Conservation (phyloP, 2,797 vertebrate genomes). For the Sebastolobus alascanus region DNA sequence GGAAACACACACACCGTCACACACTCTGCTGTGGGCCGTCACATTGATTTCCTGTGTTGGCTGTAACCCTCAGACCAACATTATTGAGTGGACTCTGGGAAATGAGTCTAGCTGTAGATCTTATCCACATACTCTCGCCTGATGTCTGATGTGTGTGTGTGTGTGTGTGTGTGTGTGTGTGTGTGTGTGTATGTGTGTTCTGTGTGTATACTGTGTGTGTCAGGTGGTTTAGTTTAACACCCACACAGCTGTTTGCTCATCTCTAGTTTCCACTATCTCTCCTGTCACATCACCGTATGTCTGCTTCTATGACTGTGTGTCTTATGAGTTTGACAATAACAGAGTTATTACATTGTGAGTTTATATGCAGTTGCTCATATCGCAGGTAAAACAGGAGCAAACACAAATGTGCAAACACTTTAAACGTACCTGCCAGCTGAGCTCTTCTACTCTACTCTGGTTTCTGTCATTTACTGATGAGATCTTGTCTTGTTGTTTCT, state of each 20-base stretch:
- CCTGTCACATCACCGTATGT: not conserved
- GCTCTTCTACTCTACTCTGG: not conserved
- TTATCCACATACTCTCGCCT: constrained; percentile 33
- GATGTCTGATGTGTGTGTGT: constrained; percentile 7
- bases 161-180: constrained; percentile 21
- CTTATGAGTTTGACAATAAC: constrained; percentile 17
- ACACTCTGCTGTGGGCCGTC: not conserved
- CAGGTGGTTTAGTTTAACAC: constrained; percentile 1
- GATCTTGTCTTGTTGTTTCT: not conserved
- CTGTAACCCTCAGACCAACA: constrained; percentile 29
- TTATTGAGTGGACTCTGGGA: constrained; percentile 50
- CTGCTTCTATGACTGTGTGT: not conserved
- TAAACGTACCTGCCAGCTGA: not conserved
- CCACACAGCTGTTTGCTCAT: constrained; percentile 33
- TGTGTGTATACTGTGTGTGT: not conserved
- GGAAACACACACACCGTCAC: not conserved
- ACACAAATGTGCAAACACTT: constrained; percentile 22
- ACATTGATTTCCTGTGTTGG: constrained; percentile 57
- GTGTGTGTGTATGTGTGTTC: constrained; percentile 1
- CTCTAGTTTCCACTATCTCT: constrained; percentile 4
- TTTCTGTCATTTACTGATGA: not conserved
- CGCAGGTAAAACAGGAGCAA: not conserved
- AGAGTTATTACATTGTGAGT: constrained; percentile 6
- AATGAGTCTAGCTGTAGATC: constrained; percentile 54
- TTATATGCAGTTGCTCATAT: not conserved